Conservation (phyloP, 2,888 invertebrate genomes). For the Pseudanteris insignis region DNA sequence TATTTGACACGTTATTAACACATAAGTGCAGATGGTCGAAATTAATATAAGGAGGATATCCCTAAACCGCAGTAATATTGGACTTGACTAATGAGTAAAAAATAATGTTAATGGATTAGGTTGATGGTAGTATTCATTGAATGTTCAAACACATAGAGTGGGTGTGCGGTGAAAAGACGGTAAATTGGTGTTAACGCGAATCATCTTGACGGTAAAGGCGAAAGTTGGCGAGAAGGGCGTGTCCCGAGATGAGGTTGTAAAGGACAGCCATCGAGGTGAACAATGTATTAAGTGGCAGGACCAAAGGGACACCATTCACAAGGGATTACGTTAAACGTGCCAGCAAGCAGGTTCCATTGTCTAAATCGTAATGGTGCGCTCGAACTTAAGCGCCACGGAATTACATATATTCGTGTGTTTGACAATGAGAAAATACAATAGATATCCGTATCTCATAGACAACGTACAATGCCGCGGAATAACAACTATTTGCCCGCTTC, state of each 20-base stretch:
- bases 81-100: too few relatives aligned
- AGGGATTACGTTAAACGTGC: constrained; percentile 65
- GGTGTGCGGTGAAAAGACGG: constrained; percentile 40
- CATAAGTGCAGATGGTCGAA: too few relatives aligned
- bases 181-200: constrained; percentile 64
- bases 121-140: background rate
- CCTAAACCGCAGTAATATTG: too few relatives aligned
- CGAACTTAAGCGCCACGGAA: constrained; percentile 52
- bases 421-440: constrained; percentile 39
- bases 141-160: constrained; percentile 9
- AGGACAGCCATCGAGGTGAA: constrained; percentile 59
- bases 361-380: constrained; percentile 62
- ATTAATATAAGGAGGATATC: too few relatives aligned
- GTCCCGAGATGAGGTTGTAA: constrained; percentile 57
- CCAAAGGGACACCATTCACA: constrained; percentile 61
- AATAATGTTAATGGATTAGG: too few relatives aligned
- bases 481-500: constrained; percentile 26
- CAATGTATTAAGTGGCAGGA: constrained; percentile 62
- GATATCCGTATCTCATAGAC: constrained; percentile 28
- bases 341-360: constrained; percentile 63
- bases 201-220: constrained; percentile 42
- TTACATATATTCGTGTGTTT: constrained; percentile 49
- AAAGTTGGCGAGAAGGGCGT: constrained; percentile 42
- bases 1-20: too few relatives aligned
- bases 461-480: constrained; percentile 12